These are phyloP conservation scores for Perizoma flavofasciatum DNA, from an alignment of 2,888 invertebrate species.

Conservation along the genomic window DNA sequence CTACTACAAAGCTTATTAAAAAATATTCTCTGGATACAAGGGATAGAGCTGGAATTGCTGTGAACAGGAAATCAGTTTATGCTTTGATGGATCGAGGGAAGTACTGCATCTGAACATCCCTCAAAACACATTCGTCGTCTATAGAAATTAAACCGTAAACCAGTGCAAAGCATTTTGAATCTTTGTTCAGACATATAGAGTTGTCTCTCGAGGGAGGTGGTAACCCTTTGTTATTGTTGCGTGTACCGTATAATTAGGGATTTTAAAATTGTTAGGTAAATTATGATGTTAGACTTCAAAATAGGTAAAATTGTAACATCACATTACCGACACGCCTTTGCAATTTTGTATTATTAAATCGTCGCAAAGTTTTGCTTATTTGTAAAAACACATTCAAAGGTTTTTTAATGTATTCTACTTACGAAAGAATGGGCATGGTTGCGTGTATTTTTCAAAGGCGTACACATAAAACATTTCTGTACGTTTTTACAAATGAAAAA, in stretches of 20 bases:
- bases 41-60: conserved; percentile 41
- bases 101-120: conserved; percentile 81
- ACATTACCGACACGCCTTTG: conserved; percentile 45
- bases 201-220: conserved; percentile 46
- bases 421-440: too few relatives aligned
- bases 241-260: conserved; percentile 79
- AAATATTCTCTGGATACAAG: conserved; percentile 33
- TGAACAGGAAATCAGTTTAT: conserved; percentile 34
- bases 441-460: too few relatives aligned
- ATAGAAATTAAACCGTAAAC: conserved; percentile 33
- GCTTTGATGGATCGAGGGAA: conserved; percentile 40
- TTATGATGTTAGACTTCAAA: conserved; percentile 40
- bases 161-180: conserved; percentile 26
- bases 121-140: conserved; percentile 69
- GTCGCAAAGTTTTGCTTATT: conserved; percentile 19
- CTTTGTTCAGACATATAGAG: conserved; percentile 40
- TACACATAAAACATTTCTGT: too few relatives aligned
- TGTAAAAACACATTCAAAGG: background rate
- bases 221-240: conserved; percentile 71
- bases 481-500: too few relatives aligned
- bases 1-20: conserved; percentile 22
- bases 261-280: conserved; percentile 81
- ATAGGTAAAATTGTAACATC: conserved; percentile 46
- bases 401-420: too few relatives aligned
- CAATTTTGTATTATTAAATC: conserved; percentile 42